Base-by-base conservation (phyloP, 2,888 invertebrate genomes). In the Phaonia tiefii region DNA sequence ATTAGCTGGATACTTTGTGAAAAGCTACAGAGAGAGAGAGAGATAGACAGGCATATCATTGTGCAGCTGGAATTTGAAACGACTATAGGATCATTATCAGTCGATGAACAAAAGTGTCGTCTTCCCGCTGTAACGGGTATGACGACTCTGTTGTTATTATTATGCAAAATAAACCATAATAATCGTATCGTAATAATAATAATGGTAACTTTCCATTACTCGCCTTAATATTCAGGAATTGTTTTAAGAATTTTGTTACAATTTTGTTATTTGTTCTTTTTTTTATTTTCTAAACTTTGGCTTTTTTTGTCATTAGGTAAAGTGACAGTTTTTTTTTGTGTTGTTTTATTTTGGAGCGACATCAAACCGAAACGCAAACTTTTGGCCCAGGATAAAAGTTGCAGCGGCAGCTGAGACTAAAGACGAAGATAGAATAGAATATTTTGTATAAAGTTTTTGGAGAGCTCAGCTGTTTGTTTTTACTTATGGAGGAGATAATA, bases 131-230 rank as follows among this genome's bases (percentile, higher is more conserved):
- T 11, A 2, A 4, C 10, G 31, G 15, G n/a, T 39, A 11, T 39
- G 39, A 20, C 2, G 42, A 2, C 44, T 25, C 44, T 67, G 37
- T 39, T 67, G n/a, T 51, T 37, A 20, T 51, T 37, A 39, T 51
- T 39, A 54, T 56, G 42, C 54, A 42, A 56, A 39, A 54, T 56
- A 22, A 42, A 22, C 42, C 54, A 69, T 54, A 56, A 56, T n/a
- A n/a, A n/a, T n/a, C n/a, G n/a, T n/a, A n/a, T n/a, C n/a, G n/a
- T n/a, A n/a, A n/a, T n/a, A n/a, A n/a, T 39, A 42, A 69, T 69
- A 69, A 69, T 69, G 69, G 54, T 54, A 10, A 69, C 39, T 56
- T 69, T 13, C 42, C 56, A 56, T 69, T 56, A 26, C 42, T 42
- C 42, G n/a, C 10, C 8, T 25, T n/a, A 22, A 10, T n/a, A 10